A percentile compares a stretch with the other conserved stretches of the same genome.
Evolutionary conservation across 1,140 invertebrate species (phyloP).

Genomic region (Microplitis mediator): DNA sequence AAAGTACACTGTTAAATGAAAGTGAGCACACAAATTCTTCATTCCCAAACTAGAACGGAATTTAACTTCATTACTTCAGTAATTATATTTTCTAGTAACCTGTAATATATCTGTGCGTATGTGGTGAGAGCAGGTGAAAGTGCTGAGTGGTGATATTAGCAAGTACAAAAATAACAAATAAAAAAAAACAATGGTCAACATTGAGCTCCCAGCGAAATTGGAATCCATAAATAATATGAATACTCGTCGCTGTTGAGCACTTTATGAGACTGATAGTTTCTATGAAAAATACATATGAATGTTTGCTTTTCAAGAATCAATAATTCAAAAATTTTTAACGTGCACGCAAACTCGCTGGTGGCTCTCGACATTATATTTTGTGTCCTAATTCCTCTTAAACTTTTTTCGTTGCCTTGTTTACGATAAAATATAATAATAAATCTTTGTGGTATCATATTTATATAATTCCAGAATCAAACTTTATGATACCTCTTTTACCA

Average conservation of each 20-base stretch:
- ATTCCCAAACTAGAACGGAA: not conserved
- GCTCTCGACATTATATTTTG: not conserved
- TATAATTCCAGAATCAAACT: not conserved
- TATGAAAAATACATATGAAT: constrained; percentile 14
- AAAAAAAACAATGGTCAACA: not conserved
- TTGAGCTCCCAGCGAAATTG: not conserved
- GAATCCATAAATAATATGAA: constrained; percentile 16
- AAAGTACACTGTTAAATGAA: constrained; percentile 6
- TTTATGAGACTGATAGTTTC: not conserved
- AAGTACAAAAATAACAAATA: not conserved
- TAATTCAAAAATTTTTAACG: constrained; percentile 14
- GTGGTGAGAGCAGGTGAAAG: too few relatives aligned
- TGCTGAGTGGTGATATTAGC: not conserved
- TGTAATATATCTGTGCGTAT: not conserved
- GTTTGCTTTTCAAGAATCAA: constrained; percentile 16
- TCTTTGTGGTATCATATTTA: constrained; percentile 1
- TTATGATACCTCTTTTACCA: too few relatives aligned
- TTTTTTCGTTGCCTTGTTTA: not conserved
- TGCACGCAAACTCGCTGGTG: not conserved
- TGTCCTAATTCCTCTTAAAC: constrained; percentile 3
- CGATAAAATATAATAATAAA: constrained; percentile 17
- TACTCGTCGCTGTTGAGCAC: constrained; percentile 4
- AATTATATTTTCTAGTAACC: not conserved
- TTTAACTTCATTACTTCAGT: too few relatives aligned
- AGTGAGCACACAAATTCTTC: not conserved